Evolutionary conservation across 2,113 vertebrate genomes (phyloP).

Genomic region (Perca flavescens): DNA sequence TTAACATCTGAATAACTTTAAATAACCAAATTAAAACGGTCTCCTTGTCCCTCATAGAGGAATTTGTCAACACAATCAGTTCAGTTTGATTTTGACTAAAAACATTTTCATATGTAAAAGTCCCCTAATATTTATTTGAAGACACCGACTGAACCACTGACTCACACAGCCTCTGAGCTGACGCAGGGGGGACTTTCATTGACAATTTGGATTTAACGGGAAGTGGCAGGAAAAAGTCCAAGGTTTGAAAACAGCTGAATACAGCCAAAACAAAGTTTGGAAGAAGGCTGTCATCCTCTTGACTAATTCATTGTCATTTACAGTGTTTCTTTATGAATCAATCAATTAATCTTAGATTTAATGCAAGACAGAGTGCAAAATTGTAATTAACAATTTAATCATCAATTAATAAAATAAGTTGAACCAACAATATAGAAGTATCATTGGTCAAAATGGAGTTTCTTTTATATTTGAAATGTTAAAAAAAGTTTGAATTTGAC

Average conservation of each 20-base stretch:
- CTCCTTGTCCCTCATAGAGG: neutral
- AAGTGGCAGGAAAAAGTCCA: conserved; percentile 7
- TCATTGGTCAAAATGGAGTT: neutral
- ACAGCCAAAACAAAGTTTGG: neutral
- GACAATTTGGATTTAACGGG: neutral
- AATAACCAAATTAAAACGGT: neutral
- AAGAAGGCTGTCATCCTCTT: neutral
- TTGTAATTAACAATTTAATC: conserved; percentile 21
- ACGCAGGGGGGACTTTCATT: neutral
- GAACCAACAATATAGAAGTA: neutral
- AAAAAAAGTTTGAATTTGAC: conserved; percentile 30
- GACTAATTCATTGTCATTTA: neutral
- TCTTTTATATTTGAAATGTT: conserved; percentile 10
- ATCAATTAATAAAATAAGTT: conserved; percentile 33
- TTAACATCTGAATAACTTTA: conserved; percentile 5
- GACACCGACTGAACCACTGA: neutral
- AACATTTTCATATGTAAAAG: neutral
- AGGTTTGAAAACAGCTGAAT: neutral
- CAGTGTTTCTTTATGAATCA: neutral
- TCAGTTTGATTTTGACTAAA: neutral
- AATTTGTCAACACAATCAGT: neutral
- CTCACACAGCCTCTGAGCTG: conserved; percentile 3
- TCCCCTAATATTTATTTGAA: neutral
- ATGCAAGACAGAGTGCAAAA: neutral
- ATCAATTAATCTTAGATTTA: neutral